Evolutionary conservation across 2,888 invertebrate genomes (phyloP).

Genomic region (Noctua pronuba): DNA sequence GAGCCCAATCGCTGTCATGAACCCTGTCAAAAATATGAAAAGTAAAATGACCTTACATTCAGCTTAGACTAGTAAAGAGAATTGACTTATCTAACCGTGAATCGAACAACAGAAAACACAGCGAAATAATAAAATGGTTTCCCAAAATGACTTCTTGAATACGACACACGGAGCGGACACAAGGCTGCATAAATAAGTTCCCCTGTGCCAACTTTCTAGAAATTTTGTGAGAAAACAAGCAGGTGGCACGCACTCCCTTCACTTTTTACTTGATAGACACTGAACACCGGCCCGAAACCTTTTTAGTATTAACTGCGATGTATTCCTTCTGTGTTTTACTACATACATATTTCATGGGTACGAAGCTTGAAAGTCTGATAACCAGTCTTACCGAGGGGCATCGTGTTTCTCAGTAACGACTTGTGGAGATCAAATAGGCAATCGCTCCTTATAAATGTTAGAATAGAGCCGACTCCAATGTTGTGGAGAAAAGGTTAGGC

Average conservation of each 20-base stretch:
- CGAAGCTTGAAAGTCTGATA: neutral
- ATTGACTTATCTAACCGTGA: neutral
- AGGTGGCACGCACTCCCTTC: constrained; percentile 25
- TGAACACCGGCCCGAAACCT: neutral
- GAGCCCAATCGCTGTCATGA: neutral
- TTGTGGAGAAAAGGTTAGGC: neutral
- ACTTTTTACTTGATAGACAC: neutral
- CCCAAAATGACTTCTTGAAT: constrained; percentile 11
- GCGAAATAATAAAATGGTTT: neutral
- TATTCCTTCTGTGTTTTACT: neutral
- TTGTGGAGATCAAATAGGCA: neutral
- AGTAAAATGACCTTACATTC: neutral
- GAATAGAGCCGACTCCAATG: neutral
- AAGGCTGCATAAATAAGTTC: constrained; percentile 13
- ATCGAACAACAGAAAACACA: neutral
- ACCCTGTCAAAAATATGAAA: neutral
- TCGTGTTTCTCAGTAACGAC: neutral
- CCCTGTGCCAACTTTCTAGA: constrained; percentile 14
- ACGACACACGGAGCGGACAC: constrained; percentile 4
- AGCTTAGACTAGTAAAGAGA: neutral
- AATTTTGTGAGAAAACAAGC: constrained; percentile 43
- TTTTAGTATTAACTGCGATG: constrained; percentile 1
- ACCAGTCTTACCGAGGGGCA: neutral
- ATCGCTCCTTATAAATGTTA: neutral
- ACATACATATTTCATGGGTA: neutral